Percentiles rank a stretch among this genome's conserved stretches.
These are phyloP conservation scores for Hirtodrosophila histrioides DNA, from an alignment of 2,888 invertebrate genomes.

Conservation along the genomic window DNA sequence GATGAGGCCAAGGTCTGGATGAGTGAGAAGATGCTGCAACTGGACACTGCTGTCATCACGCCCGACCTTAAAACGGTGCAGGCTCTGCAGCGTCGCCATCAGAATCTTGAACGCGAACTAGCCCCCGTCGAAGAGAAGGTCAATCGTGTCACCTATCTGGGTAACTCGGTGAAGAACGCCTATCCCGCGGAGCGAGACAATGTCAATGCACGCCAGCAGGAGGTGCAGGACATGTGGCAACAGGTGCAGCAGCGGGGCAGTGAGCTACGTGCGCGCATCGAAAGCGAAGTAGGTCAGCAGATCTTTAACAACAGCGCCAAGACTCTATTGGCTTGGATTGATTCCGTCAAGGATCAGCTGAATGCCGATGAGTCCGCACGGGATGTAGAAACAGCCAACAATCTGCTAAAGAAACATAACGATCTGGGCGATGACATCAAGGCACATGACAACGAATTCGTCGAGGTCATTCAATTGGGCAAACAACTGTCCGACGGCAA, in stretches of 20 bases:
- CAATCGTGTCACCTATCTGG: constrained; percentile 93
- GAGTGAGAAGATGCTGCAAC: constrained; percentile 96
- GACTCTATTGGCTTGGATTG: constrained; percentile 92
- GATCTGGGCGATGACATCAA: constrained; percentile 96
- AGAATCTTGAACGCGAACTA: constrained; percentile 96
- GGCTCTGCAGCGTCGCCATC: constrained; percentile 95
- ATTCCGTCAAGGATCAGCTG: constrained; percentile 91
- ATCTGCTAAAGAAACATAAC: constrained; percentile 93
- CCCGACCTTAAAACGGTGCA: constrained; percentile 96
- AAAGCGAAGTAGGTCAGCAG: constrained; percentile 97
- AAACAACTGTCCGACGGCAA: constrained; percentile 90
- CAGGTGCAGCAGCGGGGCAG: constrained; percentile 93
- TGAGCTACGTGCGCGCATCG: constrained; percentile 92
- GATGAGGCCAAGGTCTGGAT: constrained; percentile 99
- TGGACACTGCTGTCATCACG: constrained; percentile 91
- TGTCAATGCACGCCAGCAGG: constrained; percentile 92
- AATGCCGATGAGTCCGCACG: constrained; percentile 92
- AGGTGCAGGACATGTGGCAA: constrained; percentile 95
- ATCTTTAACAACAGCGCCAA: constrained; percentile 90
- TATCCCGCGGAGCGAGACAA: constrained; percentile 96
- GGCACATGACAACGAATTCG: constrained; percentile 94
- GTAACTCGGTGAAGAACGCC: constrained; percentile 94
- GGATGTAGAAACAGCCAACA: constrained; percentile 97
- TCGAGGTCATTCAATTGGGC: constrained; percentile 92
- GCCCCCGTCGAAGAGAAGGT: constrained; percentile 98